A percentile compares a stretch with the other conserved stretches of the same genome.
phyloP scores from a whole-genome alignment of 1,140 invertebrate species.

The Procambarus virginalis region DNA sequence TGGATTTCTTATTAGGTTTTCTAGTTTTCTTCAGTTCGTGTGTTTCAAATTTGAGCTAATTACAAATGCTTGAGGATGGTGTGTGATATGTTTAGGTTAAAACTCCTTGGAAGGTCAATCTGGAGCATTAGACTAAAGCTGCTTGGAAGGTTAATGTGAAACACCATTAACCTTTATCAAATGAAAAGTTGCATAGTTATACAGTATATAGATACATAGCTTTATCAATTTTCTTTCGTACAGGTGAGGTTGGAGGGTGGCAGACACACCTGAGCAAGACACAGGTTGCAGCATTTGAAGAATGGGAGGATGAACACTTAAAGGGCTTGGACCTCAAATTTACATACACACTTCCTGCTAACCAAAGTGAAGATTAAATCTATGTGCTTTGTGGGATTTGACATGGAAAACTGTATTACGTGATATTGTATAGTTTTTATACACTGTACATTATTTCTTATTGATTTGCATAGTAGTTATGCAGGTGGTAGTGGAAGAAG shows the following conservation, averaged over 20 bases:
- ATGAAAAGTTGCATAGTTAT: no score
- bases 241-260: constrained; percentile 67
- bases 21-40: no score
- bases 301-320: constrained; percentile 46
- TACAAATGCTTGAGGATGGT: no score
- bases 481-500: no score
- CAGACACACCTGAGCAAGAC: constrained; percentile 38
- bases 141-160: not conserved
- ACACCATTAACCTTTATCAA: not conserved
- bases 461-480: no score
- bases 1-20: no score
- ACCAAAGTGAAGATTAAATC: not conserved
- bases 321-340: constrained; percentile 16
- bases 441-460: no score
- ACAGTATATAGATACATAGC: no score
- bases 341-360: not conserved
- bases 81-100: not conserved
- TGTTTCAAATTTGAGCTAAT: no score
- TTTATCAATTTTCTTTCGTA: constrained; percentile 14
- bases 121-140: not conserved
- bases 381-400: no score
- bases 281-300: constrained; percentile 55
- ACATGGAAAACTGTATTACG: no score
- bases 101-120: not conserved
- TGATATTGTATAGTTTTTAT: no score